Percentiles rank a stretch among this genome's conserved stretches.
phyloP scores from a whole-genome alignment of 1,140 invertebrate species.

The Ganaspis sp. region DNA sequence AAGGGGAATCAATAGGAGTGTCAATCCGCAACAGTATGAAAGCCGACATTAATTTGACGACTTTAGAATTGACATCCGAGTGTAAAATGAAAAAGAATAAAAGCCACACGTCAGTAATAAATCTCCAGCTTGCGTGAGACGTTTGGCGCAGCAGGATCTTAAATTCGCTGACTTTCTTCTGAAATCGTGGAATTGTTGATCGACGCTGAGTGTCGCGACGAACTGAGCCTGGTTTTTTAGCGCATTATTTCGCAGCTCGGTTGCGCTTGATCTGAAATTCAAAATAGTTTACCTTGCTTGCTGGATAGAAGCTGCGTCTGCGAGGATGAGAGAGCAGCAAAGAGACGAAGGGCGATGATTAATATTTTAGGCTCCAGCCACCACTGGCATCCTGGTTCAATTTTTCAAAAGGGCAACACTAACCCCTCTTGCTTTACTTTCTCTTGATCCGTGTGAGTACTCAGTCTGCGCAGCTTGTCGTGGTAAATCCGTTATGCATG shows the following conservation, averaged over 20 bases:
- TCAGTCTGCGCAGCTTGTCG: conserved; percentile 8
- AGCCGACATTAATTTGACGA: conserved; percentile 18
- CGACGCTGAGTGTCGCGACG: conserved; percentile 37
- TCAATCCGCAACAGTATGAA: conserved; percentile 32
- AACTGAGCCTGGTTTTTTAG: conserved; percentile 54
- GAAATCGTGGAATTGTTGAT: conserved; percentile 53
- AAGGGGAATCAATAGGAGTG: neutral
- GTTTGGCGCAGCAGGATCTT: neutral
- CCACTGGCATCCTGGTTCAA: conserved; percentile 27
- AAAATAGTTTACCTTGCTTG: conserved; percentile 64
- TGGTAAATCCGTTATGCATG: conserved; percentile 28
- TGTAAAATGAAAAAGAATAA: conserved; percentile 26
- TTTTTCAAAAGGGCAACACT: conserved; percentile 17
- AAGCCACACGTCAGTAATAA: conserved; percentile 27
- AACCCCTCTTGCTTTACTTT: neutral
- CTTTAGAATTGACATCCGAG: neutral
- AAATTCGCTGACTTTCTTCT: conserved; percentile 18
- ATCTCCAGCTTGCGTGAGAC: neutral
- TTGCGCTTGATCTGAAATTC: conserved; percentile 65
- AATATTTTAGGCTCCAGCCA: conserved; percentile 51
- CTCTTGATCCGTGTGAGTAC: conserved; percentile 16
- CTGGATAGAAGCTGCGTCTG: conserved; percentile 42
- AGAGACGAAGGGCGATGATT: conserved; percentile 47
- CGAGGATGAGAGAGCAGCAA: conserved; percentile 43
- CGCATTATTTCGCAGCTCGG: conserved; percentile 52